Percentiles rank a stretch among this genome's conserved stretches.
Conservation (phyloP, 1,140 invertebrate genomes). For the Tetramorium parvispinum region DNA sequence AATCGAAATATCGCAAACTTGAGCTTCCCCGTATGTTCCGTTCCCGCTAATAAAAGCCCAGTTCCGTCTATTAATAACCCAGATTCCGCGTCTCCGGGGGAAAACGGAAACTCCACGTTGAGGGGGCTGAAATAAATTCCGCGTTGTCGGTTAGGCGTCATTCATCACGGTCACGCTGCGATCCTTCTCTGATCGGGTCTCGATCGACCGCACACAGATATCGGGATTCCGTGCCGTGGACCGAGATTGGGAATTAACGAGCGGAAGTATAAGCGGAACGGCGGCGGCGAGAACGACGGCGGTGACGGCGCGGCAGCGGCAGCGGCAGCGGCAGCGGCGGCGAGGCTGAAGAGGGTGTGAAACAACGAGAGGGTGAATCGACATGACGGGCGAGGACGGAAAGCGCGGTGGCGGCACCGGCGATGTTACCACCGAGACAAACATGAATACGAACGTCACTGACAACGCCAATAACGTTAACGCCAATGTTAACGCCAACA, state of each 20-base stretch:
- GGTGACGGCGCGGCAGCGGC: slow-evolving; percentile 66
- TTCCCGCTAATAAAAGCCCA: slow-evolving; percentile 11
- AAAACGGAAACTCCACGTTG: background rate
- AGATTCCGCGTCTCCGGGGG: background rate
- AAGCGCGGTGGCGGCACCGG: slow-evolving; percentile 78
- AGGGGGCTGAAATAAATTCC: background rate
- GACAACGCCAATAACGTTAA: slow-evolving; percentile 73
- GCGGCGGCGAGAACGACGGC: slow-evolving; percentile 51
- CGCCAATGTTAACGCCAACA: slow-evolving; percentile 82
- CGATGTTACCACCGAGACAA: slow-evolving; percentile 65
- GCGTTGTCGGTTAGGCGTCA: slow-evolving; percentile 6
- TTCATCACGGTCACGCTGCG: slow-evolving; percentile 8
- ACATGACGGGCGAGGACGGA: slow-evolving; percentile 83
- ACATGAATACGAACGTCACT: slow-evolving; percentile 67
- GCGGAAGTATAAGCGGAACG: slow-evolving; percentile 65
- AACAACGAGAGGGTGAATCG: slow-evolving; percentile 70
- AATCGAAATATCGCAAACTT: background rate
- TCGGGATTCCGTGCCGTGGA: slow-evolving; percentile 69
- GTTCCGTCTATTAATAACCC: slow-evolving; percentile 5
- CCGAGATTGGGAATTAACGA: slow-evolving; percentile 63
- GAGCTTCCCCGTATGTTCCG: background rate
- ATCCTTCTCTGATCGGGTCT: slow-evolving; percentile 48
- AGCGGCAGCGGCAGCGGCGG: slow-evolving; percentile 67
- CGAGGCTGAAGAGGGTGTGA: slow-evolving; percentile 75
- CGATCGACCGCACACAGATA: slow-evolving; percentile 66